Evolutionary conservation across 2,113 vertebrate genomes (phyloP), one percentile per base, ranked within the genome.

Genomic region (Tragelaphus buxtoni): DNA sequence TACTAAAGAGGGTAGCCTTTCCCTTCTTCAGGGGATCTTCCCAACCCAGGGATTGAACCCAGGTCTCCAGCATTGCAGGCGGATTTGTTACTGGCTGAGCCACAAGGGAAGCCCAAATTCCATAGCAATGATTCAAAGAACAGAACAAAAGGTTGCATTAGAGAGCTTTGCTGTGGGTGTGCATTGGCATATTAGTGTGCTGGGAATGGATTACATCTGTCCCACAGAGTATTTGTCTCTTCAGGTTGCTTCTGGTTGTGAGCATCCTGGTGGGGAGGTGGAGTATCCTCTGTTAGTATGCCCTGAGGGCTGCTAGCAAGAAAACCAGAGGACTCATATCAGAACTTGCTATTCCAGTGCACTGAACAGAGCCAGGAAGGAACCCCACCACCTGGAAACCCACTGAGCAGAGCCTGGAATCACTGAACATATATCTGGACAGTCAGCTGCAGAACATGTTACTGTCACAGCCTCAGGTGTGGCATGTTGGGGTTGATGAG

Each of bases 51-150:
- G 65, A 5, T 72, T 0, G 10, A 12, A 39, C 65, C 35, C 35
- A 39, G 4, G 65, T 39, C 65, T 22, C 35, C 20, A 0, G 0
- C n/a, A 12, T 24, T 39, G 65, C 65, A 72, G 65, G 65, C 0
- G 0, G 65, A 22, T 72, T 39, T 20, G 5, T 72, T 39, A 11
- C 5, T 72, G 65, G 1, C 65, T 72, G 65, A 22, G n/a, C n/a
- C n/a, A 39, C n/a, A 72, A 39, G 5, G 5, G 9, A 72, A 72
- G 65, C 35, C 65, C 65, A 72, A 63, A 85, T 80, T 35, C 7
- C 51, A 56, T 16, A 63, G 32, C 18, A 60, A 17, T 20, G 17
- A 74, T 30, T 74, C 4, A 56, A 53, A 1, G 14, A 88, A 65
- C 2, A 30, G 35, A 92, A 79, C n/a, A 22, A 87, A 79, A 88